Conservation (phyloP, 2,888 invertebrate species). For the Andrena hattorfiana region DNA sequence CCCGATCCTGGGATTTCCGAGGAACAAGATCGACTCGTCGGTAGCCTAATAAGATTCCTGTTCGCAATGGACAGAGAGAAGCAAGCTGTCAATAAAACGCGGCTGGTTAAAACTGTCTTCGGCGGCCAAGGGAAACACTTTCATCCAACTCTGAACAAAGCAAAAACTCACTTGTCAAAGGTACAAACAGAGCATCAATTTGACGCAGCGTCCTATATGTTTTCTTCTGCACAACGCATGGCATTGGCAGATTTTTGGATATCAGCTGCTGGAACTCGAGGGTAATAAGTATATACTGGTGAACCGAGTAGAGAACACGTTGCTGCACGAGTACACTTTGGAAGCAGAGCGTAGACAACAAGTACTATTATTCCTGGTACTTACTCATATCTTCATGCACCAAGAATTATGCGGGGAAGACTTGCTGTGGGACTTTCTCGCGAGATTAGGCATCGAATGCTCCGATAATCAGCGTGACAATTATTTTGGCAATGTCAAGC, state of each 20-base stretch:
- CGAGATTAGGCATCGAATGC: constrained; percentile 84
- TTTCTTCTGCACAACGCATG: background rate
- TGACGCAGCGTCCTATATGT: background rate
- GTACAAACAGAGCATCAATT: constrained; percentile 56
- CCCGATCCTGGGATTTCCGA: background rate
- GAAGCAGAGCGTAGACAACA: constrained; percentile 83
- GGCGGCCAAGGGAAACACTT: constrained; percentile 65
- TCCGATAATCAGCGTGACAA: constrained; percentile 79
- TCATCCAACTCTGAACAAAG: constrained; percentile 65
- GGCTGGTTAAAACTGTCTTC: constrained; percentile 73
- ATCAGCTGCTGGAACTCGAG: constrained; percentile 85
- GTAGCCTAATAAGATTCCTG: constrained; percentile 74
- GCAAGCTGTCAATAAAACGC: constrained; percentile 62
- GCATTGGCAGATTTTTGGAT: constrained; percentile 86
- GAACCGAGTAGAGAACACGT: constrained; percentile 72
- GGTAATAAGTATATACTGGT: constrained; percentile 76
- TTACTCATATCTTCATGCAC: constrained; percentile 87
- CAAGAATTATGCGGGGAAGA: constrained; percentile 86
- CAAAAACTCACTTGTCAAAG: constrained; percentile 62
- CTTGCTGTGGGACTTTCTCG: constrained; percentile 86
- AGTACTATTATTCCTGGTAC: constrained; percentile 84
- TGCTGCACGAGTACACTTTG: constrained; percentile 67
- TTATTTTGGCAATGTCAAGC: constrained; percentile 77
- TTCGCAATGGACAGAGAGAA: constrained; percentile 71
- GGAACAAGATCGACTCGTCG: constrained; percentile 69